Evolutionary conservation across 2,888 invertebrate genomes (phyloP).

Genomic region (Scelioninae gen. 1): DNA sequence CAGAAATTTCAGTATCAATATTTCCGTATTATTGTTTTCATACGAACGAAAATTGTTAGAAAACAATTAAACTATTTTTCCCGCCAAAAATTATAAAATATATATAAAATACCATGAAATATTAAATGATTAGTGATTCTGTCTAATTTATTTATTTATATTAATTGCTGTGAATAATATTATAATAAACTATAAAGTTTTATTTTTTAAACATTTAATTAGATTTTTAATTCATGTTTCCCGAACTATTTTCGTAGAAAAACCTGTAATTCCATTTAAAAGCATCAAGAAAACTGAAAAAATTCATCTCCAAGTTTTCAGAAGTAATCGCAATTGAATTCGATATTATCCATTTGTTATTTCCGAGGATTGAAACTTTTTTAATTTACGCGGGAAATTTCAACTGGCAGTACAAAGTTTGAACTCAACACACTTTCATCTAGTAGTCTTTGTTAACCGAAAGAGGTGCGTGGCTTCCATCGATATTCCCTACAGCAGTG

Average conservation of each 20-base stretch:
- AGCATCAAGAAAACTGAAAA: not conserved
- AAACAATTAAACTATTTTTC: no score
- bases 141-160: no score
- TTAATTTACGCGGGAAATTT: constrained; percentile 21
- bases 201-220: no score
- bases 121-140: no score
- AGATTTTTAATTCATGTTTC: no score
- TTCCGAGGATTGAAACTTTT: constrained; percentile 10
- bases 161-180: no score
- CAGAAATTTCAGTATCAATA: constrained; percentile 7
- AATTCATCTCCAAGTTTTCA: not conserved
- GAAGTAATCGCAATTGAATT: constrained; percentile 14
- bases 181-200: no score
- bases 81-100: no score
- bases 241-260: not conserved
- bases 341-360: constrained; percentile 8
- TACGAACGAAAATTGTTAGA: not conserved
- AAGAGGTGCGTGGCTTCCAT: constrained; percentile 9
- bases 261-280: not conserved
- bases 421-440: not conserved
- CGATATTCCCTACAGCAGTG: constrained; percentile 8
- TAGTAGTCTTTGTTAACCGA: not conserved
- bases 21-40: constrained; percentile 10
- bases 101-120: no score
- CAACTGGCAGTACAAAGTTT: not conserved